These are phyloP conservation scores for Drosophila repleta DNA, from an alignment of 1,140 invertebrate genomes.

Conservation along the genomic window DNA sequence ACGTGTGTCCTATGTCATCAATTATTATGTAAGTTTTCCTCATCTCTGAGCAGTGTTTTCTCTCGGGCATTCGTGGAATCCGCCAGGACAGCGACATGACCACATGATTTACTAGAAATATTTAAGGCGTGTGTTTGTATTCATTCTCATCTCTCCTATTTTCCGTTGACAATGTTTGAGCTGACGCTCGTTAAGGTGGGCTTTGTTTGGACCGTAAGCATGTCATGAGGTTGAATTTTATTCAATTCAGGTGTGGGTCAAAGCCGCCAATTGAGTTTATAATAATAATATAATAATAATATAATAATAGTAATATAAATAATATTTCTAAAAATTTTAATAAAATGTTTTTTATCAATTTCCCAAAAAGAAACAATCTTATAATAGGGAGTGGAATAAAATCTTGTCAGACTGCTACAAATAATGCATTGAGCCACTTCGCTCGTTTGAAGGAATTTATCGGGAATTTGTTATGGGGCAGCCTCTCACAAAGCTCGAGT, in stretches of 20 bases:
- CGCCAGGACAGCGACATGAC: conserved; percentile 30
- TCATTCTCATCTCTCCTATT: conserved; percentile 4
- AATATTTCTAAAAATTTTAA: too few relatives aligned
- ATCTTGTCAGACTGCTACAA: too few relatives aligned
- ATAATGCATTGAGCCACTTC: too few relatives aligned
- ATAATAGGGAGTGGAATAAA: too few relatives aligned
- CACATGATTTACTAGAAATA: conserved; percentile 53
- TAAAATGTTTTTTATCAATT: too few relatives aligned
- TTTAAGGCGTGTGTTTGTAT: conserved; percentile 49
- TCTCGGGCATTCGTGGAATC: conserved; percentile 42
- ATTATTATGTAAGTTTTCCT: conserved; percentile 54
- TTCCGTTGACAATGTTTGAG: conserved; percentile 17
- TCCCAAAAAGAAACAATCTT: too few relatives aligned
- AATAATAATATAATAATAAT: too few relatives aligned
- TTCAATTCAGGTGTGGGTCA: too few relatives aligned
- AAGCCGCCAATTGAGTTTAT: not conserved
- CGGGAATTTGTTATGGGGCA: too few relatives aligned
- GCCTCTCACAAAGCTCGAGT: too few relatives aligned
- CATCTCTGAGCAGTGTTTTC: conserved; percentile 12
- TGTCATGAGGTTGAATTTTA: not conserved
- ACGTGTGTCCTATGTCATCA: conserved; percentile 56
- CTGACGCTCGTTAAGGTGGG: conserved; percentile 20
- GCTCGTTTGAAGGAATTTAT: too few relatives aligned
- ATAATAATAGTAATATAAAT: too few relatives aligned
- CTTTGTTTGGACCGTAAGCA: conserved; percentile 10